Conservation (phyloP, 23 tunicate genomes). For the Ascidia mentula region DNA sequence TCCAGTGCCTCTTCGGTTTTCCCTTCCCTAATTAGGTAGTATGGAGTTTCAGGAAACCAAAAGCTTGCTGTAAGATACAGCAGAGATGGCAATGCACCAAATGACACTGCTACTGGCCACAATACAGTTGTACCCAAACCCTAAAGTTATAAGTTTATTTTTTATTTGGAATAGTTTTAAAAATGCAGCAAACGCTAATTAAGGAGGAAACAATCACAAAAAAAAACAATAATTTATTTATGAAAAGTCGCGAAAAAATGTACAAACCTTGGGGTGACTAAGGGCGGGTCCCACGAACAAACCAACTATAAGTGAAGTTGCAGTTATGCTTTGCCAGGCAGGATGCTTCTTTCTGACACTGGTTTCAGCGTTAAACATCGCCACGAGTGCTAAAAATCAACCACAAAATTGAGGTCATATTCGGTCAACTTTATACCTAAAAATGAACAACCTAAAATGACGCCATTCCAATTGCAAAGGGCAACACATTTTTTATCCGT, state of each 20-base stretch:
- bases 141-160: not conserved
- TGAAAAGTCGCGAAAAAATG: not conserved
- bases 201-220: not conserved
- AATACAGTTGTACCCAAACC: not conserved
- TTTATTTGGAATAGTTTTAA: too few relatives aligned
- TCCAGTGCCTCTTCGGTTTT: not conserved
- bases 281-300: not conserved
- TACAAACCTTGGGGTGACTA: not conserved
- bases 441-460: too few relatives aligned
- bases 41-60: conserved; percentile 19
- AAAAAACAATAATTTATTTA: not conserved
- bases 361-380: not conserved
- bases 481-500: too few relatives aligned
- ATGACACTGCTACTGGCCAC: conserved; percentile 3
- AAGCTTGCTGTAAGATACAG: not conserved
- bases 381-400: too few relatives aligned
- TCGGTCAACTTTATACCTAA: too few relatives aligned
- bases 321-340: not conserved
- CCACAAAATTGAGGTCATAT: too few relatives aligned
- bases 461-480: too few relatives aligned
- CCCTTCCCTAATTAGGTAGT: not conserved
- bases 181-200: not conserved
- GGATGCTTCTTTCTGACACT: not conserved
- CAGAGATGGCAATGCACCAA: not conserved
- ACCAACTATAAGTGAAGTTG: not conserved